These are phyloP conservation scores for Gobio gobio DNA, from an alignment of 2,113 vertebrate genomes.

Conservation along the genomic window DNA sequence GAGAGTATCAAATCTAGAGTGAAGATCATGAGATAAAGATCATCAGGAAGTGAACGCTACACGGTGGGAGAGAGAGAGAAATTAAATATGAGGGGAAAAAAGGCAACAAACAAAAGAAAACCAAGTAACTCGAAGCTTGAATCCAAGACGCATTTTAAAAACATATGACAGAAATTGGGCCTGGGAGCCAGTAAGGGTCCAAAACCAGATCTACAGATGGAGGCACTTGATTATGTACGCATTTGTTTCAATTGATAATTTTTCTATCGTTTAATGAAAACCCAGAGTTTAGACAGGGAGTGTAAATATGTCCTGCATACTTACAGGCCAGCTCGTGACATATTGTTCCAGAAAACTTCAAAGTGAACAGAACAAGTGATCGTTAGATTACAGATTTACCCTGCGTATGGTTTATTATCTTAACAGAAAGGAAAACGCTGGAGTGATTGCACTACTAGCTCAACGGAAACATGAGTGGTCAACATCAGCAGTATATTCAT, in stretches of 20 bases:
- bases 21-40: conserved; percentile 20
- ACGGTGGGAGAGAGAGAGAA: neutral
- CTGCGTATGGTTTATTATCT: conserved; percentile 61
- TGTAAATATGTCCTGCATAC: neutral
- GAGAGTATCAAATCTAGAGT: conserved; percentile 37
- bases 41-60: conserved; percentile 16
- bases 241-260: conserved; percentile 4
- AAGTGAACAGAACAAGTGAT: conserved; percentile 54
- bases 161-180: conserved; percentile 31
- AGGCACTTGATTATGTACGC: conserved; percentile 33
- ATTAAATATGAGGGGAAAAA: neutral
- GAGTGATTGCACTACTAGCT: conserved; percentile 54
- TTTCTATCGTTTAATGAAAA: neutral
- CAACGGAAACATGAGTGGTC: neutral
- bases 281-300: neutral
- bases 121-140: neutral
- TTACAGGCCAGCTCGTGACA: neutral
- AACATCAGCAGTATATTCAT: neutral
- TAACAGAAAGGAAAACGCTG: conserved; percentile 37
- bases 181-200: conserved; percentile 47
- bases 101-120: neutral
- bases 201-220: conserved; percentile 57
- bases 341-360: conserved; percentile 27
- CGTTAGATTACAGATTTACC: conserved; percentile 40
- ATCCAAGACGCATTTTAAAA: neutral